phyloP scores from a whole-genome alignment of 2,888 invertebrate genomes.

The Plagodis dolabraria region DNA sequence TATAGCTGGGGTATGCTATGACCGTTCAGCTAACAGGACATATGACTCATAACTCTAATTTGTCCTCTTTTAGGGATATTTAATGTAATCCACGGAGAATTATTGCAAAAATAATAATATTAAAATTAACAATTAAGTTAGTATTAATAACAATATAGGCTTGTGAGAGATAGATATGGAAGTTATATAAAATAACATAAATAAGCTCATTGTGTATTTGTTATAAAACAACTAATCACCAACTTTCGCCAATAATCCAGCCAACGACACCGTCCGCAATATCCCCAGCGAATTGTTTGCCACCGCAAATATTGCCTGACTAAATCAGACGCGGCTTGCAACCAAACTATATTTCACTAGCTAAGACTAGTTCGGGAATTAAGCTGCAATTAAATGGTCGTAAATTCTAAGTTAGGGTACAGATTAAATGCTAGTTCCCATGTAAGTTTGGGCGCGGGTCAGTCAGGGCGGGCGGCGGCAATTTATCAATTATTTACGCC shows the following conservation, averaged over 20 bases:
- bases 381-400: conserved; percentile 83
- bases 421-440: conserved; percentile 10
- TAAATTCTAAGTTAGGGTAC: conserved; percentile 78
- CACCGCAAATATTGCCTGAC: conserved; percentile 33
- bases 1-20: no score
- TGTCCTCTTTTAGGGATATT: no score
- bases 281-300: conserved; percentile 24
- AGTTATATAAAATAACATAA: no score
- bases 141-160: no score
- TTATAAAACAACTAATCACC: conserved; percentile 2
- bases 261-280: conserved; percentile 10
- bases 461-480: conserved; percentile 77
- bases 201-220: neutral
- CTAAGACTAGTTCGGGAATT: conserved; percentile 78
- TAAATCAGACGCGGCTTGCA: conserved; percentile 31
- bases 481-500: conserved; percentile 86
- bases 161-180: no score
- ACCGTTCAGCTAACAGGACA: no score
- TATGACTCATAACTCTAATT: no score
- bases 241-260: conserved; percentile 16
- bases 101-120: no score
- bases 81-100: no score
- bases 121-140: no score
- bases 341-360: conserved; percentile 71
- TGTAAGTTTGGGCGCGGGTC: conserved; percentile 63